These are phyloP conservation scores for Dastarcus helophoroides DNA, from an alignment of 2,888 invertebrate species.

Conservation along the genomic window DNA sequence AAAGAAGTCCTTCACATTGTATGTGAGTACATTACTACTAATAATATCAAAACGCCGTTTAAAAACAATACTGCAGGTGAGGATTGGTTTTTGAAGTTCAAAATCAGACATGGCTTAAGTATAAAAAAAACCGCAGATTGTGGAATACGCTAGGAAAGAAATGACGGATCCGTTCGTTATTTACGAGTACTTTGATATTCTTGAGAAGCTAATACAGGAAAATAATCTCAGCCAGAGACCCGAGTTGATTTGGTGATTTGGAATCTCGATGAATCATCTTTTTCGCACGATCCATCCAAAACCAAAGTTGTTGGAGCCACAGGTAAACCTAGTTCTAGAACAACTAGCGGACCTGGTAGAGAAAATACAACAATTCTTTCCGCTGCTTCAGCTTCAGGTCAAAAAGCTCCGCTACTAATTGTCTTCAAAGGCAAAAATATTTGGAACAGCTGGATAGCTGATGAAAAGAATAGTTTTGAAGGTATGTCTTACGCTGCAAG, in stretches of 20 bases:
- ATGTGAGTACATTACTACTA: slow-evolving; percentile 15
- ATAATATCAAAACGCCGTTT: slow-evolving; percentile 19
- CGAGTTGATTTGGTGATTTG: slow-evolving; percentile 15
- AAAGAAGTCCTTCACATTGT: slow-evolving; percentile 19
- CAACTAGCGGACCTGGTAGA: slow-evolving; percentile 10
- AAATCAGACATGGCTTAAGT: slow-evolving; percentile 20
- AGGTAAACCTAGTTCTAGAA: slow-evolving; percentile 7
- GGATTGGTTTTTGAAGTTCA: slow-evolving; percentile 20
- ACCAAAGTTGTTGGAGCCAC: slow-evolving; percentile 15
- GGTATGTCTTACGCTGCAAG: slow-evolving; percentile 9
- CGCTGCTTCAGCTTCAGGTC: slow-evolving; percentile 11
- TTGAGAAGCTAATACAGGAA: slow-evolving; percentile 11
- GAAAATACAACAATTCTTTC: slow-evolving; percentile 13
- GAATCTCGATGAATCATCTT: slow-evolving; percentile 18
- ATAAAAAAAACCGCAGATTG: slow-evolving; percentile 28
- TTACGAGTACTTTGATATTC: slow-evolving; percentile 13
- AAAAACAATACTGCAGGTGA: slow-evolving; percentile 19
- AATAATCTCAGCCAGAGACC: slow-evolving; percentile 13
- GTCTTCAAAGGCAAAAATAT: slow-evolving; percentile 21
- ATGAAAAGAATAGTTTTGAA: slow-evolving; percentile 13
- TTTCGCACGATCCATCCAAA: slow-evolving; percentile 12
- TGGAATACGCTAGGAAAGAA: slow-evolving; percentile 24
- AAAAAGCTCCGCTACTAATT: slow-evolving; percentile 13
- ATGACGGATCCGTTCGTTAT: slow-evolving; percentile 19
- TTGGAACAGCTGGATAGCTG: slow-evolving; percentile 22